Evolutionary conservation across 1,140 invertebrate species (phyloP), one percentile per base, ranked within the genome.

Genomic region (Ruditapes philippinarum): DNA sequence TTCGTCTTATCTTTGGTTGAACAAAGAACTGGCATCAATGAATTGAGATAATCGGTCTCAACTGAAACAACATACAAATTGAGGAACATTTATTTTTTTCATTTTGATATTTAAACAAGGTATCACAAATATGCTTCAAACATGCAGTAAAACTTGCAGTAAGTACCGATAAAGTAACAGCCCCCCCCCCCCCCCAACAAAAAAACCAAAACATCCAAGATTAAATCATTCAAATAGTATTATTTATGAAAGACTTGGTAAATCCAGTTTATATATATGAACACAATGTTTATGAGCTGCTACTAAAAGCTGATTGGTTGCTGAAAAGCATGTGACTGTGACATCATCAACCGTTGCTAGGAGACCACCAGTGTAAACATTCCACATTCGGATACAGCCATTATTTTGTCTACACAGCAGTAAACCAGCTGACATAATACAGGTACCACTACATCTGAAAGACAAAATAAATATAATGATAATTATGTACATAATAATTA

Each of bases 221-320:
- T n/a, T n/a, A n/a, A n/a, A n/a, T n/a, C n/a, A n/a, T n/a, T n/a
- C n/a, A n/a, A n/a, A n/a, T n/a, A n/a, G n/a, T n/a, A n/a, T n/a
- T n/a, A n/a, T n/a, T 7, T 62, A 62, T n/a, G 57, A 62, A 28
- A 62, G 25, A 62, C 57, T 70, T 33, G 36, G 40, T 25, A 33
- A 33, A 57, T 78, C 54, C 28, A 78, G 31, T 31, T 45, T 70
- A 36, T 65, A 89, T 19, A 81, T 11, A 60, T 89, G 87, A 9
- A 89, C 62, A 89, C 87, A 89, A 3, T 82, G 51, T 31, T 82
- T 89, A 76, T 89, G 87, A 36, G 65, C 78, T 11, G 81, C n/a
- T 25, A 51, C 80, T 38, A 89, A 33, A 45, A 31, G 33, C 3
- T 89, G n/a, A 42, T 83, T 83, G 17, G 65, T 33, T 42, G 51